Evolutionary conservation across 2,888 invertebrate species (phyloP).

Genomic region (Drosophila sordidapex): DNA sequence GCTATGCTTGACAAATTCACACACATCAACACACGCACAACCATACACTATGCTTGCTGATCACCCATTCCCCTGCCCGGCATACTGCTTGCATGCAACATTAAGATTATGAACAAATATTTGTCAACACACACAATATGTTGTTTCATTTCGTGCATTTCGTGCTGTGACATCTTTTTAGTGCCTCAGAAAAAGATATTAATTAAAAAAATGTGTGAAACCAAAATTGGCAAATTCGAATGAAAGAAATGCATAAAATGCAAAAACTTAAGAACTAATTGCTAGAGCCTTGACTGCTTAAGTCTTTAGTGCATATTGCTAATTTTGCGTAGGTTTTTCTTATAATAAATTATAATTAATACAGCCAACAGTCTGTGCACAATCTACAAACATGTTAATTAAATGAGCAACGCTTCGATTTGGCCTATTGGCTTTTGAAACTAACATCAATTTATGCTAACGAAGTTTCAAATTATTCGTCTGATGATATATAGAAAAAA

Average conservation of each 20-base stretch:
- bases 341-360: not conserved
- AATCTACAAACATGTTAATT: not conserved
- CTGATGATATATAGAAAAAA: not conserved
- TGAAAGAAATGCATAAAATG: not conserved
- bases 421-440: not conserved
- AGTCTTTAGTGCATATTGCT: not conserved
- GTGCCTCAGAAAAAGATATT: not conserved
- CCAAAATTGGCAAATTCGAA: not conserved
- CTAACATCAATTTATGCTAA: not conserved
- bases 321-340: not conserved
- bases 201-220: not conserved
- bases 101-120: slow-evolving; percentile 71
- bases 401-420: not conserved
- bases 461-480: not conserved
- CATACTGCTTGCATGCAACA: slow-evolving; percentile 31
- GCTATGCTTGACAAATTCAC: slow-evolving; percentile 69
- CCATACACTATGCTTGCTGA: slow-evolving; percentile 35
- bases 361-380: not conserved
- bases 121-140: slow-evolving; percentile 51
- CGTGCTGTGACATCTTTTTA: not conserved
- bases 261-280: not conserved
- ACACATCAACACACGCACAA: slow-evolving; percentile 13
- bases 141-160: slow-evolving; percentile 36
- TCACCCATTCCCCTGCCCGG: slow-evolving; percentile 5
- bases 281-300: not conserved